These are phyloP conservation scores for Neodontobutis hainanensis DNA, from an alignment of 2,113 vertebrate species.

Conservation along the genomic window DNA sequence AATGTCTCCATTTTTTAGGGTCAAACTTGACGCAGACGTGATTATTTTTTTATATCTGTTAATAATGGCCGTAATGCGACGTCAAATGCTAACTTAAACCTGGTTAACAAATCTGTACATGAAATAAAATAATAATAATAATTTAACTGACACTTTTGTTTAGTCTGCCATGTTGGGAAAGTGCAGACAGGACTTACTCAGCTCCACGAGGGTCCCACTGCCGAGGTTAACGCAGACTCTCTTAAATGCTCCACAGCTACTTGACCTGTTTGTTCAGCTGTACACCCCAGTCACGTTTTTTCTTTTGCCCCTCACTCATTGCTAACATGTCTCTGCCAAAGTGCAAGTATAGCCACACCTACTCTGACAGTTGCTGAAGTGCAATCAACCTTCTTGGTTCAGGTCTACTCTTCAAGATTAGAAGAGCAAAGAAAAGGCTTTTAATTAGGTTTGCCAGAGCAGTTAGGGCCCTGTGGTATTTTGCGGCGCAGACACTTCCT, in stretches of 20 bases:
- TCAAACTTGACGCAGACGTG: no score
- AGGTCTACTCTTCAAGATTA: conserved; percentile 72
- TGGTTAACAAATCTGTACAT: no score
- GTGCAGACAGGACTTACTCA: no score
- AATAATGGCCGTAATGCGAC: no score
- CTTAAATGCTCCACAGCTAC: conserved; percentile 62
- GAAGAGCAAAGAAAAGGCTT: conserved; percentile 67
- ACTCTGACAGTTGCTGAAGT: conserved; percentile 21
- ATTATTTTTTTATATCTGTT: no score
- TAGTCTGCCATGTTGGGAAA: no score
- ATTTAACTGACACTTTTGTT: no score
- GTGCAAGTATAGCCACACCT: conserved; percentile 17
- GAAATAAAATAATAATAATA: no score
- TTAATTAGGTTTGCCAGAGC: conserved; percentile 73
- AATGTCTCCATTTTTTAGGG: no score
- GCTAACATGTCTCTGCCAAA: conserved; percentile 44
- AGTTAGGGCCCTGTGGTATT: conserved; percentile 62
- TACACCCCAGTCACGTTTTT: conserved; percentile 30
- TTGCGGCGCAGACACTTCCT: conserved; percentile 73
- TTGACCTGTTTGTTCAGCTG: conserved; percentile 79
- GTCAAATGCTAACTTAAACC: no score
- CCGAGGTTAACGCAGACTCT: conserved; percentile 52
- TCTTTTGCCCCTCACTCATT: no score
- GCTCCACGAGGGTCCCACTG: background rate
- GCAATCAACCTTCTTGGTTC: conserved; percentile 38